These are phyloP conservation scores for Fopius arisanus DNA, from an alignment of 1,140 invertebrate species.

Conservation along the genomic window DNA sequence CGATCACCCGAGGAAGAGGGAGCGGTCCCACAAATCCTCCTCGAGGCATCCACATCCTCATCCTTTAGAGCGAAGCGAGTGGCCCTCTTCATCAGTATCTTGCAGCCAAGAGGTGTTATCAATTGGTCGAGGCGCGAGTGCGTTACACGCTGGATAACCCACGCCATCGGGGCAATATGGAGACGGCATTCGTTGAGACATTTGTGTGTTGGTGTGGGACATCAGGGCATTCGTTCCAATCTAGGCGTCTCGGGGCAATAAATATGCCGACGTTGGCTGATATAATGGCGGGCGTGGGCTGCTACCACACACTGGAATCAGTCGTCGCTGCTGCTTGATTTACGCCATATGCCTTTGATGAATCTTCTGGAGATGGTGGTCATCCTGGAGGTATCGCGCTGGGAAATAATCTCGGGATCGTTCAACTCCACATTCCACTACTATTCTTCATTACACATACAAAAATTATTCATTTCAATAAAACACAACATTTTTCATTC, in stretches of 20 bases:
- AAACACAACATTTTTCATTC: too few species aligned
- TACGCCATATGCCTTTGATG: constrained; percentile 53
- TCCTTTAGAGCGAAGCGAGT: too few species aligned
- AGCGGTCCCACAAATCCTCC: constrained; percentile 50
- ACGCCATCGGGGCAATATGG: background rate
- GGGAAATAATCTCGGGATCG: background rate
- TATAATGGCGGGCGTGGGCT: constrained; percentile 59
- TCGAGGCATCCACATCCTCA: constrained; percentile 5
- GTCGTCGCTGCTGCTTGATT: constrained; percentile 59
- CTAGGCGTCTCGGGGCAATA: constrained; percentile 50
- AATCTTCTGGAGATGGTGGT: constrained; percentile 38
- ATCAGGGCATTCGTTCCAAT: constrained; percentile 52
- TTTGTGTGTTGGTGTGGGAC: background rate
- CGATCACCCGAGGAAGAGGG: constrained; percentile 42
- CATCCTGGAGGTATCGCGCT: background rate
- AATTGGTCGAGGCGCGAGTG: background rate
- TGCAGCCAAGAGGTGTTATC: background rate
- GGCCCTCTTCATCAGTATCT: background rate
- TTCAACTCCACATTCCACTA: background rate
- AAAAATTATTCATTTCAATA: too few species aligned
- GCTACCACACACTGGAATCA: constrained; percentile 49
- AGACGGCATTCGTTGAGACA: background rate
- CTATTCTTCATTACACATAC: background rate
- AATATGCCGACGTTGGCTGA: constrained; percentile 56
- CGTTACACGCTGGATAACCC: background rate